Evolutionary conservation across 2,113 vertebrate genomes (phyloP).

Genomic region (Shinisaurus crocodilurus): DNA sequence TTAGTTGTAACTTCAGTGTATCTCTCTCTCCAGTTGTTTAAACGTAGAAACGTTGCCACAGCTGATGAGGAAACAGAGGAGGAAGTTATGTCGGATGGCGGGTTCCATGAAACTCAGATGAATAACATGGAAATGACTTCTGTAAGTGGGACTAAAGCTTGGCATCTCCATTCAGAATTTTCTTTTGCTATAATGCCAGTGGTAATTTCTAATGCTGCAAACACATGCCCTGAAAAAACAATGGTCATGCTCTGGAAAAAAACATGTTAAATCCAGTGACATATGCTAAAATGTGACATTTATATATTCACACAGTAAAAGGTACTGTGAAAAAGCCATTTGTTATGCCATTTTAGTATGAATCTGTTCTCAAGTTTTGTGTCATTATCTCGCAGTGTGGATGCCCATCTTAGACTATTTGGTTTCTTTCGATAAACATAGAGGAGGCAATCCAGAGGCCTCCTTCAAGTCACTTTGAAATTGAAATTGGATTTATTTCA

Average conservation of each 20-base stretch:
- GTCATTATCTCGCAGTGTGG: not conserved
- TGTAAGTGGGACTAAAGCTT: slow-evolving; percentile 74
- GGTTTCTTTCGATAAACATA: not conserved
- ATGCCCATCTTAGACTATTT: not conserved
- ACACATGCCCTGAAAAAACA: not conserved
- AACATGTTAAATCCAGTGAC: not conserved
- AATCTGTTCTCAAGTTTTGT: not conserved
- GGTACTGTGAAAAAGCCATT: not conserved
- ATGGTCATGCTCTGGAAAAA: not conserved
- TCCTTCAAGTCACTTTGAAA: too few species aligned
- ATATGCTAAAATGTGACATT: not conserved
- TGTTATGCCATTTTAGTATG: not conserved
- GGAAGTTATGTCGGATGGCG: slow-evolving; percentile 96
- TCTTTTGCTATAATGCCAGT: not conserved
- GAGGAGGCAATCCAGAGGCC: not conserved
- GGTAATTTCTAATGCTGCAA: not conserved
- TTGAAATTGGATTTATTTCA: too few species aligned
- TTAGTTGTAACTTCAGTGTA: not conserved
- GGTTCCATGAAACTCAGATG: slow-evolving; percentile 93
- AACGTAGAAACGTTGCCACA: slow-evolving; percentile 95
- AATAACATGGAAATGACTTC: slow-evolving; percentile 94
- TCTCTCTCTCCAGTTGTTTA: slow-evolving; percentile 86
- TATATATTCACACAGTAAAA: not conserved
- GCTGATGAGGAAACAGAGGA: slow-evolving; percentile 91
- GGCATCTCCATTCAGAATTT: slow-evolving; percentile 7